Evolutionary conservation across 2,888 invertebrate genomes (phyloP).

Genomic region (Epinotia nisella): DNA sequence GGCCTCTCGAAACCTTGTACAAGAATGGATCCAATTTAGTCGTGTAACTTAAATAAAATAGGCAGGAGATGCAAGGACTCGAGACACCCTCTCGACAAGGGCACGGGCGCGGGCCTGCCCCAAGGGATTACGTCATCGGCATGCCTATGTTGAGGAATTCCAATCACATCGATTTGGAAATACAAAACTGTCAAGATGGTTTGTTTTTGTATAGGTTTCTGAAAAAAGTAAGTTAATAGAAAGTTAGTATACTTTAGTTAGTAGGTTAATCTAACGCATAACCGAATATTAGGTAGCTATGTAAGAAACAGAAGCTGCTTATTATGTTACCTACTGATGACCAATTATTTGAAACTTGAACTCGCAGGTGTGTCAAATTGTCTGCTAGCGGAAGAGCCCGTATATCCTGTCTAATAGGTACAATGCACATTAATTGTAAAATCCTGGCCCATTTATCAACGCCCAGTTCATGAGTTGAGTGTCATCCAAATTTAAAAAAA

Average conservation of each 20-base stretch:
- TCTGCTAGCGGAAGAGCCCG: not conserved
- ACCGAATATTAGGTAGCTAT: not conserved
- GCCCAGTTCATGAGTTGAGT: not conserved
- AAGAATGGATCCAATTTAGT: slow-evolving; percentile 22
- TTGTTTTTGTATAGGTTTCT: not conserved
- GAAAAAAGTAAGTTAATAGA: not conserved
- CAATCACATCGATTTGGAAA: slow-evolving; percentile 30
- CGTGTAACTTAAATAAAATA: slow-evolving; percentile 12
- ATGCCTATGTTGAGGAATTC: slow-evolving; percentile 36
- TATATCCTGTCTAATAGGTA: too few relatives aligned
- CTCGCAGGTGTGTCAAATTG: not conserved
- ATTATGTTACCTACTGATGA: not conserved
- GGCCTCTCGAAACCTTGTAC: slow-evolving; percentile 15
- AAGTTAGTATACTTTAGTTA: too few relatives aligned
- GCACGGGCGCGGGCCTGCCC: slow-evolving; percentile 46
- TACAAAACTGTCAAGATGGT: not conserved
- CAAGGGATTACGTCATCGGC: slow-evolving; percentile 46
- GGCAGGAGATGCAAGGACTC: slow-evolving; percentile 23
- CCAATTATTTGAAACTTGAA: not conserved
- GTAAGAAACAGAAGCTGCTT: not conserved
- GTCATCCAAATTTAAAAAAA: not conserved
- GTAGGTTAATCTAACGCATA: not conserved
- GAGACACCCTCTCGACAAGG: slow-evolving; percentile 39
- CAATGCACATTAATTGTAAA: not conserved
- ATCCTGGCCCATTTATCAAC: not conserved